phyloP scores from a whole-genome alignment of 1,140 invertebrate genomes.

The Zelostemma sp. region DNA sequence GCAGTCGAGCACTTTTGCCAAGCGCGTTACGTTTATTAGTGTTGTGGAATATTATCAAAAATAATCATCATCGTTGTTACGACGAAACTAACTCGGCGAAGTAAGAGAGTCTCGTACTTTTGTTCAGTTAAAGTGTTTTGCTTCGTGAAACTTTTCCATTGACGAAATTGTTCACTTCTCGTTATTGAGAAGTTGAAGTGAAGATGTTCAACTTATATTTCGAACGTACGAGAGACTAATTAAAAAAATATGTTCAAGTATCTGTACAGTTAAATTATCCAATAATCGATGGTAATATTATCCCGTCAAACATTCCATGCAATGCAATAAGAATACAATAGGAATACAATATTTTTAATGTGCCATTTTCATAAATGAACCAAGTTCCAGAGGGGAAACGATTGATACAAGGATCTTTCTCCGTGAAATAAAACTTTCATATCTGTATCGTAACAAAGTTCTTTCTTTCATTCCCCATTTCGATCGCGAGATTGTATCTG shows the following conservation, averaged over 20 bases:
- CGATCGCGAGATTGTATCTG: conserved; percentile 13
- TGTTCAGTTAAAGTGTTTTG: background rate
- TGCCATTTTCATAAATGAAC: background rate
- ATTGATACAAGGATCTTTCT: background rate
- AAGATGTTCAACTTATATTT: too few relatives aligned
- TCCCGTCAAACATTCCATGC: too few relatives aligned
- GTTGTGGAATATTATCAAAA: background rate
- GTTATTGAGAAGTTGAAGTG: too few relatives aligned
- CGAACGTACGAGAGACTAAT: too few relatives aligned
- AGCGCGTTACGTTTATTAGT: background rate
- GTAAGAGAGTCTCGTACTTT: too few relatives aligned
- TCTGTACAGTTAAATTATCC: too few relatives aligned
- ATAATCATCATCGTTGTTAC: conserved; percentile 6
- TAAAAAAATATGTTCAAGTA: too few relatives aligned
- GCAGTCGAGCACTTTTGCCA: conserved; percentile 7
- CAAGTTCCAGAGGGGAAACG: background rate
- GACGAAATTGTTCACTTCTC: too few relatives aligned
- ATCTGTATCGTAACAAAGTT: conserved; percentile 13
- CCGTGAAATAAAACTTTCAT: conserved; percentile 13
- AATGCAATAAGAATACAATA: too few relatives aligned
- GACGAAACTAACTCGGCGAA: background rate
- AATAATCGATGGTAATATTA: too few relatives aligned
- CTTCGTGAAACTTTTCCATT: too few relatives aligned
- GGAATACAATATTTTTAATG: background rate
- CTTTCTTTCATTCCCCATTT: conserved; percentile 7